Evolutionary conservation across 2,113 vertebrate species (phyloP).

Genomic region (Psittacula cyanocephala): DNA sequence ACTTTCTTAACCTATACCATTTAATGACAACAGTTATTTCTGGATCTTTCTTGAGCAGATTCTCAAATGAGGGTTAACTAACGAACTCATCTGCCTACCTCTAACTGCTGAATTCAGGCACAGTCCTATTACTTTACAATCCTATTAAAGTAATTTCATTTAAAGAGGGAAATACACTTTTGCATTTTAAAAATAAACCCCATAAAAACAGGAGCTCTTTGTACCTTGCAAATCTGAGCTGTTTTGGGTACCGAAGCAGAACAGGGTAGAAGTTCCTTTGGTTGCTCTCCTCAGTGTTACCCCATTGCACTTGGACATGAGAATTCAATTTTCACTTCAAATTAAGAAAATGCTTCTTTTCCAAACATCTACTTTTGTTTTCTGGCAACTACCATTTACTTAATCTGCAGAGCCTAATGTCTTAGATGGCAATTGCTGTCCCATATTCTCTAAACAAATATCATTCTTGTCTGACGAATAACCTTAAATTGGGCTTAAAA

Average conservation of each 20-base stretch:
- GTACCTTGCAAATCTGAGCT: not conserved
- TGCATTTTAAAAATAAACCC: not conserved
- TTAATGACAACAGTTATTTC: not conserved
- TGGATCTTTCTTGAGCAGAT: not conserved
- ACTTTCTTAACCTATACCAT: not conserved
- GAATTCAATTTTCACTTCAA: conserved; percentile 44
- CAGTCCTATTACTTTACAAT: not conserved
- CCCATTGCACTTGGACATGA: not conserved
- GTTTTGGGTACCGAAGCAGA: not conserved
- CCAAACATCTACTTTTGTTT: conserved; percentile 7
- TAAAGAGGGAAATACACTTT: not conserved
- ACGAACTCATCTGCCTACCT: not conserved
- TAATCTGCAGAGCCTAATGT: conserved; percentile 56
- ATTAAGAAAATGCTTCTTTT: not conserved
- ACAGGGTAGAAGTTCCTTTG: not conserved
- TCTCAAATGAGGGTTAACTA: not conserved
- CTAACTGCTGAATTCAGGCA: not conserved
- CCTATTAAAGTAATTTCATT: conserved; percentile 7
- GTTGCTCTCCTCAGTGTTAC: not conserved
- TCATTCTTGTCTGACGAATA: not conserved
- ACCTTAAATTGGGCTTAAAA: conserved; percentile 23
- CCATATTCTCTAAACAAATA: not conserved
- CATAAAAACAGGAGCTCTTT: not conserved
- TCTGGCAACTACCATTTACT: conserved; percentile 21
- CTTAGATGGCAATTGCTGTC: conserved; percentile 38